A percentile compares a stretch with the other conserved stretches of the same genome.
These are phyloP conservation scores for Sesia apiformis DNA, from an alignment of 2,888 invertebrate genomes.

Conservation along the genomic window DNA sequence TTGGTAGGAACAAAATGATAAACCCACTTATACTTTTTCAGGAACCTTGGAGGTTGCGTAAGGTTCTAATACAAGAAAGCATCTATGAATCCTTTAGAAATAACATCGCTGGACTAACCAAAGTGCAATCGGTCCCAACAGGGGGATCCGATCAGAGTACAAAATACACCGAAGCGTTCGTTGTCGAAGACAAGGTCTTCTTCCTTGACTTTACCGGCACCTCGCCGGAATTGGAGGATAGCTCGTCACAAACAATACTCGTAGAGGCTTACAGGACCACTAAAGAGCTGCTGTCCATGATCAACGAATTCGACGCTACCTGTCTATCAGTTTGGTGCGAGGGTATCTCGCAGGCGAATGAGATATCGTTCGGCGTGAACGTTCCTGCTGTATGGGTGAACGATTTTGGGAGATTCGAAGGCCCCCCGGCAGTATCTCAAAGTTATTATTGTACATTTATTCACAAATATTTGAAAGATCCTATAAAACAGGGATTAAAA, in stretches of 20 bases:
- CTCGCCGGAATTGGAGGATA: constrained; percentile 1
- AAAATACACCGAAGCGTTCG: background rate
- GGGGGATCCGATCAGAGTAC: background rate
- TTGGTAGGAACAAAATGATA: no score
- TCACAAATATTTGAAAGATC: no score
- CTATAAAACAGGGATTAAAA: no score
- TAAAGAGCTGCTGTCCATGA: constrained; percentile 33
- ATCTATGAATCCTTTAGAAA: constrained; percentile 25
- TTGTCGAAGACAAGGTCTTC: background rate
- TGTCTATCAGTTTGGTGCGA: constrained; percentile 39
- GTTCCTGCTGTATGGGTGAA: background rate
- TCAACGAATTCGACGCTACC: constrained; percentile 13
- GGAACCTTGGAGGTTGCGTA: constrained; percentile 32
- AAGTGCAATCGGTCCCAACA: background rate
- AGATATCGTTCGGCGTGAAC: constrained; percentile 22
- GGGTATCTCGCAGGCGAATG: constrained; percentile 31
- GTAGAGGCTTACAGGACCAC: constrained; percentile 41
- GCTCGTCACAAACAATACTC: constrained; percentile 4
- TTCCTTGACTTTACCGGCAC: background rate
- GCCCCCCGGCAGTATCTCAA: background rate
- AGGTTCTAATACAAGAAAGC: constrained; percentile 39
- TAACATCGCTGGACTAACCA: background rate
- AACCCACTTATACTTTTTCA: constrained; percentile 13
- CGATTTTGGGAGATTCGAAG: background rate
- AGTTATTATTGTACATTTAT: no score